A percentile compares a stretch with the other conserved stretches of the same genome.
Evolutionary conservation across 2,113 vertebrate species (phyloP).

Genomic region (Ifrita kowaldi): DNA sequence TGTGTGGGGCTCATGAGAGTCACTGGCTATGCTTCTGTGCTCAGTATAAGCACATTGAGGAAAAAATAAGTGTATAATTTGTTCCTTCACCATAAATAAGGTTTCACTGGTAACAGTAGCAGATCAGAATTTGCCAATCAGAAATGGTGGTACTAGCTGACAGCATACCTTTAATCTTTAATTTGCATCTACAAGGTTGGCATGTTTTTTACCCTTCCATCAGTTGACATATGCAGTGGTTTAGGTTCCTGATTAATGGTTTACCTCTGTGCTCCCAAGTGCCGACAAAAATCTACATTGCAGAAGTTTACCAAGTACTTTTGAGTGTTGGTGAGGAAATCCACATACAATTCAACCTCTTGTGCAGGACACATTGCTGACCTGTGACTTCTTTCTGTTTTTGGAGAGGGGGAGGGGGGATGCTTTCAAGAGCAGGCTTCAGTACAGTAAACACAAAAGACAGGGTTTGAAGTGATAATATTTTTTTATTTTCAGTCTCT

Average conservation of each 20-base stretch:
- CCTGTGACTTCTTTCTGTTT: conserved; percentile 12
- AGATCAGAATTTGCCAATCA: not conserved
- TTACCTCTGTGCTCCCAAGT: conserved; percentile 42
- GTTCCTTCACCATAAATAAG: not conserved
- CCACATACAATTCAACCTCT: not conserved
- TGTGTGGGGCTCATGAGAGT: not conserved
- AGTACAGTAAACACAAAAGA: not conserved
- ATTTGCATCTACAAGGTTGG: not conserved
- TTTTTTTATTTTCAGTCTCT: conserved; percentile 5
- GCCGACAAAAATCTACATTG: conserved; percentile 17
- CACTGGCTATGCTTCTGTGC: not conserved
- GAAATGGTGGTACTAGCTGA: not conserved
- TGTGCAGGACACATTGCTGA: not conserved
- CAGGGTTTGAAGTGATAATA: not conserved
- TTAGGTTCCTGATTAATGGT: conserved; percentile 39
- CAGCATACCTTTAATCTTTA: not conserved
- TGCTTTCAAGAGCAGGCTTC: not conserved
- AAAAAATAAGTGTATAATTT: not conserved
- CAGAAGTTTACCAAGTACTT: conserved; percentile 5
- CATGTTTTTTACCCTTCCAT: not conserved
- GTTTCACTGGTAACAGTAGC: not conserved
- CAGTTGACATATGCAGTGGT: not conserved
- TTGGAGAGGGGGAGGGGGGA: not conserved
- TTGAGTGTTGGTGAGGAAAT: conserved; percentile 24
- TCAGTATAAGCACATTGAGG: not conserved